These are phyloP conservation scores for Lerista edwardsae DNA, from an alignment of 2,797 vertebrate genomes.

Conservation along the genomic window DNA sequence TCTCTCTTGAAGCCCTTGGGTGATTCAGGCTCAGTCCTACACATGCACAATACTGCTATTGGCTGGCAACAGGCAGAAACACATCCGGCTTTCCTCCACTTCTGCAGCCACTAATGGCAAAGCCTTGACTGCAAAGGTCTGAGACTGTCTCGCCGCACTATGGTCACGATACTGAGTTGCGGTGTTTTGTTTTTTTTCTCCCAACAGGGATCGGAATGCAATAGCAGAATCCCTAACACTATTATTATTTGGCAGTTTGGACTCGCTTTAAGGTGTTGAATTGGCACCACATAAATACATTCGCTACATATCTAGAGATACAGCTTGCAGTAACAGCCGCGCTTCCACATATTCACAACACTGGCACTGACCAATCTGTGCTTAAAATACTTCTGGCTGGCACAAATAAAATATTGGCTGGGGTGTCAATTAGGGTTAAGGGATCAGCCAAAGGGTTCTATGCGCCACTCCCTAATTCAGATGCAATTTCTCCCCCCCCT, in stretches of 20 bases:
- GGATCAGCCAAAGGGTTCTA: background rate
- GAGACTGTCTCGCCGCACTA: background rate
- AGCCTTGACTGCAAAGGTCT: background rate
- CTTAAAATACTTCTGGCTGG: conserved; percentile 38
- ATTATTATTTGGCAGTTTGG: background rate
- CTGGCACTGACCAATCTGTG: conserved; percentile 52
- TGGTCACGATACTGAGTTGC: background rate
- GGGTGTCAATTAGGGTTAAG: background rate
- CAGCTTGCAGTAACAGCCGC: background rate
- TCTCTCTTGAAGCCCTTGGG: background rate
- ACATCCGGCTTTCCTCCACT: background rate
- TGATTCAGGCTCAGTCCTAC: no score
- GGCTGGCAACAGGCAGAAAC: background rate
- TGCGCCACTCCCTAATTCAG: no score
- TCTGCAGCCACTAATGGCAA: background rate
- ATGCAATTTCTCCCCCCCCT: background rate
- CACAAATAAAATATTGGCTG: background rate
- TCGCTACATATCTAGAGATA: background rate
- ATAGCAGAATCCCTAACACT: background rate
- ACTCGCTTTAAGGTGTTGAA: background rate
- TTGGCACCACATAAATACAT: background rate
- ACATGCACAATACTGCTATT: no score
- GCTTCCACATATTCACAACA: conserved; percentile 28
- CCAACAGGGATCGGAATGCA: background rate
- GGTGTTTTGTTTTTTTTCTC: no score